Evolutionary conservation across 2,888 invertebrate species (phyloP).

Genomic region (Acrobasis repandana): DNA sequence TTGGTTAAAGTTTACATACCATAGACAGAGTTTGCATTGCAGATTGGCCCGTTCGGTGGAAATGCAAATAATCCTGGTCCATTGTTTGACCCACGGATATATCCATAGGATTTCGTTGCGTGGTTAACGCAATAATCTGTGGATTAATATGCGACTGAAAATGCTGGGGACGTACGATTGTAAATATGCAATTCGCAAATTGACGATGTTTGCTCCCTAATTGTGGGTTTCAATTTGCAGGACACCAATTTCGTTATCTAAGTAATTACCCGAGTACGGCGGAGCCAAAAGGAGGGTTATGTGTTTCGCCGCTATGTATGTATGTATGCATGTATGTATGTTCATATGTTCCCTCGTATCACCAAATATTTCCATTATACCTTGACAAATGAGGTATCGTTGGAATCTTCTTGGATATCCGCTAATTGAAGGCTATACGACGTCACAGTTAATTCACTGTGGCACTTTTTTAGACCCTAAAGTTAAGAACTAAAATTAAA

Average conservation of each 20-base stretch:
- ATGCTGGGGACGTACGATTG: constrained; percentile 14
- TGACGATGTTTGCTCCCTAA: constrained; percentile 1
- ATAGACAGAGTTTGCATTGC: constrained; percentile 69
- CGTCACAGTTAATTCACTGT: too few relatives aligned
- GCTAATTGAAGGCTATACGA: too few relatives aligned
- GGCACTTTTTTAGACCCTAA: too few relatives aligned
- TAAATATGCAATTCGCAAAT: constrained; percentile 25
- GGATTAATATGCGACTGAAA: constrained; percentile 33
- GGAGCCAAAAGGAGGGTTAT: too few relatives aligned
- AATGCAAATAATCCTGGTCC: constrained; percentile 63
- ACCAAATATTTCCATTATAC: too few relatives aligned
- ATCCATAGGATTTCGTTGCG: constrained; percentile 35
- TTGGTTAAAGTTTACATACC: constrained; percentile 56
- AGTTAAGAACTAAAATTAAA: too few relatives aligned
- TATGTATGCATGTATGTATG: too few relatives aligned
- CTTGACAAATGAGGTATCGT: too few relatives aligned
- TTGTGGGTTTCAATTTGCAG: neutral
- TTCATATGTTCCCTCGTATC: too few relatives aligned
- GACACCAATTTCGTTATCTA: neutral
- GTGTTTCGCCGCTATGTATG: too few relatives aligned
- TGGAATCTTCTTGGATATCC: too few relatives aligned
- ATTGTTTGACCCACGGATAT: constrained; percentile 47
- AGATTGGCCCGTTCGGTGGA: constrained; percentile 72
- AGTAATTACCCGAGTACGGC: neutral
- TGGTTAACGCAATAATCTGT: constrained; percentile 34